Evolutionary conservation across 1,140 invertebrate species (phyloP).

Genomic region (Heliconius hewitsoni): DNA sequence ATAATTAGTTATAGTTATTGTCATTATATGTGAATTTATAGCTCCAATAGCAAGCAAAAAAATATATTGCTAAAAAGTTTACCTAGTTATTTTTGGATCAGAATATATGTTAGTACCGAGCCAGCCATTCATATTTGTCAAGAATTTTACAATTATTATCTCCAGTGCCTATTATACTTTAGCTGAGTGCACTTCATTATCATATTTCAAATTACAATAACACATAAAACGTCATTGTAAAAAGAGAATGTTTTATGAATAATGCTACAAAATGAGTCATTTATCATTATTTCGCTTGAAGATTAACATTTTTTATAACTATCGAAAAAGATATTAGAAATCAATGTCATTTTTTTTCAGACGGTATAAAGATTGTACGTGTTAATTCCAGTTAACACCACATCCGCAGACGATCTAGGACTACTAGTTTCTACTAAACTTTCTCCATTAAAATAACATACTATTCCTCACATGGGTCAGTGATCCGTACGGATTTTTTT

Average conservation of each 20-base stretch:
- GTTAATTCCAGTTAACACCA: conserved; percentile 17
- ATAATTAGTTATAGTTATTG: too few relatives aligned
- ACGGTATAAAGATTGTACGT: background rate
- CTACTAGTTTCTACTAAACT: conserved; percentile 45
- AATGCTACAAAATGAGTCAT: background rate
- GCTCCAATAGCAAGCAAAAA: too few relatives aligned
- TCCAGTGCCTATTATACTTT: background rate
- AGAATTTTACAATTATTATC: background rate
- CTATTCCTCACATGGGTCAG: conserved; percentile 19
- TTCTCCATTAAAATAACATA: conserved; percentile 45
- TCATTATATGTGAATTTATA: too few relatives aligned
- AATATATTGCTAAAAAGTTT: background rate
- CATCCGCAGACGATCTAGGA: conserved; percentile 43
- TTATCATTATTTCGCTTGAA: background rate
- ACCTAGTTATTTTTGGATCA: background rate
- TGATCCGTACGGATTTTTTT: conserved; percentile 27
- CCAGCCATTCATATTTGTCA: background rate
- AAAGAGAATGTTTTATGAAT: conserved; percentile 1
- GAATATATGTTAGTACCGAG: background rate
- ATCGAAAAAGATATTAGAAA: background rate
- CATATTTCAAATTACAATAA: conserved; percentile 3
- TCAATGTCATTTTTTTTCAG: conserved; percentile 8
- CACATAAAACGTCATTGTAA: background rate
- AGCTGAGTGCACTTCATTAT: conserved; percentile 1
- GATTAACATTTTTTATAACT: background rate